Percentiles rank a stretch among this genome's conserved stretches.
Conservation (phyloP, 2,113 vertebrate species). For the Melanerpes aurifrons region DNA sequence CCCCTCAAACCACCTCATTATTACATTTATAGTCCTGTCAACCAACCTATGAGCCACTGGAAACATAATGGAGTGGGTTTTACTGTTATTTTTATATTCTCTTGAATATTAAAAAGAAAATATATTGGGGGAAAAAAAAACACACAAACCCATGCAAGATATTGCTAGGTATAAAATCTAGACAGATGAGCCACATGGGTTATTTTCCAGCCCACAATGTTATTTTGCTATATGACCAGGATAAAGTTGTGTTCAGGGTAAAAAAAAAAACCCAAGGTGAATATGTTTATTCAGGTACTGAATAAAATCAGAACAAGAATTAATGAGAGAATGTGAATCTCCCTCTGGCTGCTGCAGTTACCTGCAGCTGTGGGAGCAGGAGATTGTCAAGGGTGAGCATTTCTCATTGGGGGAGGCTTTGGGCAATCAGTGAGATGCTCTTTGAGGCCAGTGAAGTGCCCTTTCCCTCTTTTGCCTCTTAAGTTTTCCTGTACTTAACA, state of each 20-base stretch:
- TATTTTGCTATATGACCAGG: constrained; percentile 15
- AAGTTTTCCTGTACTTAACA: neutral
- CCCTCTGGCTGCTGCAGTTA: neutral
- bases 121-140: neutral
- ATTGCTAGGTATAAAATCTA: constrained; percentile 45
- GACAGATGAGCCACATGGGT: constrained; percentile 17
- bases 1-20: constrained; percentile 72
- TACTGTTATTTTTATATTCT: constrained; percentile 62
- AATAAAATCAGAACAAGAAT: neutral
- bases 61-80: constrained; percentile 11
- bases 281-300: constrained; percentile 12
- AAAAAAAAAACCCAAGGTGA: neutral
- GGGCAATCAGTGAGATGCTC: neutral
- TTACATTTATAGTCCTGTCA: constrained; percentile 73
- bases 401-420: neutral
- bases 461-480: neutral
- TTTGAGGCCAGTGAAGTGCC: neutral
- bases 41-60: constrained; percentile 15
- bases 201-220: constrained; percentile 14
- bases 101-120: constrained; percentile 54
- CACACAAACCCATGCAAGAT: neutral
- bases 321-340: constrained; percentile 13
- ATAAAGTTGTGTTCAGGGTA: neutral
- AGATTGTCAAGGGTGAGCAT: neutral
- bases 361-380: neutral